phyloP scores from a whole-genome alignment of 2,888 invertebrate genomes.

The Campaea margaritaria region DNA sequence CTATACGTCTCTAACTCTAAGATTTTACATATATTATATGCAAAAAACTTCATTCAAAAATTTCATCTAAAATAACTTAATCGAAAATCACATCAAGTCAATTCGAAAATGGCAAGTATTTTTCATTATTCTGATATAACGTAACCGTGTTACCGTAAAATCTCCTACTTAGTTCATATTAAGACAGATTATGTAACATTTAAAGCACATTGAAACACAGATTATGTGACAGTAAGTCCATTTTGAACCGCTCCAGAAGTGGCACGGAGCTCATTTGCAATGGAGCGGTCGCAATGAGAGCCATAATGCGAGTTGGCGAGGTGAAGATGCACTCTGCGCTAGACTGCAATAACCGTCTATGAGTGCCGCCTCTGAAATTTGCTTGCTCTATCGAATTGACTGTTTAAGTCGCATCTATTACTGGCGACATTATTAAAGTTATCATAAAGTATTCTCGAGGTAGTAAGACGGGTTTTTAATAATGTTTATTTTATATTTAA shows the following conservation, averaged over 20 bases:
- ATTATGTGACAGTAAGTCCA: conserved; percentile 33
- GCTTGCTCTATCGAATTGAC: conserved; percentile 40
- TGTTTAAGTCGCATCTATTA: neutral
- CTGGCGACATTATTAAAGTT: no score
- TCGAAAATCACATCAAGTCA: no score
- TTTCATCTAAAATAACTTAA: no score
- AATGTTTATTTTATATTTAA: no score
- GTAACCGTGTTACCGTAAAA: no score
- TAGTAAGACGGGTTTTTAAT: no score
- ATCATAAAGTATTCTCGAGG: no score
- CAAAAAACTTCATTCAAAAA: no score
- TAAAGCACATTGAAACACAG: conserved; percentile 39
- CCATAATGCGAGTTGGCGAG: conserved; percentile 64
- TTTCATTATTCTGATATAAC: neutral
- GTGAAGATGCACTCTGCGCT: conserved; percentile 52
- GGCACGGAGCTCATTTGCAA: conserved; percentile 68
- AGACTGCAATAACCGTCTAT: conserved; percentile 56
- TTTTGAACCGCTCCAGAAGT: conserved; percentile 45
- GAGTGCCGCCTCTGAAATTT: conserved; percentile 49
- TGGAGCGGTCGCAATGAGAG: conserved; percentile 62
- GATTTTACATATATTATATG: no score
- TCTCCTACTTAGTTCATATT: conserved; percentile 40
- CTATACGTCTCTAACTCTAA: no score
- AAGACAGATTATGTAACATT: conserved; percentile 37
- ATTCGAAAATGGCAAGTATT: no score